Base-by-base conservation (phyloP, 2,888 invertebrate genomes). In the Hemicrepidius hirtus region DNA sequence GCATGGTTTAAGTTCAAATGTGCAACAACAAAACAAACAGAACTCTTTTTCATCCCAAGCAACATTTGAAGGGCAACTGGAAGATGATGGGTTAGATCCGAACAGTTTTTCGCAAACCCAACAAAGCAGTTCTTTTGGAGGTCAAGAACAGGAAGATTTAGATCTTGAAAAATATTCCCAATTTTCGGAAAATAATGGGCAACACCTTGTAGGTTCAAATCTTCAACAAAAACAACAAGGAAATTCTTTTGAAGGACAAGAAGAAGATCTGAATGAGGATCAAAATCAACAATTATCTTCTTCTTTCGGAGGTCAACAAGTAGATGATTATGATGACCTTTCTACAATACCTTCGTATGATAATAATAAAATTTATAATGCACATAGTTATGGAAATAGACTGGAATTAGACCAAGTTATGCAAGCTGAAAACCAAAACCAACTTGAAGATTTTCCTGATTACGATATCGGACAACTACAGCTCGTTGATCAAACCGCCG, bases 401-500 rank as follows among this genome's bases (percentile, higher is more conserved):
- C 3, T 28, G 18, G n/a, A 37, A n/a, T 40, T 53, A n/a, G 40
- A 53, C n/a, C 18, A 65, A 10, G 57, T 60, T 18, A 68, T 60
- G 6, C 13, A 46, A 49, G 49, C 57, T 1, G 68, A 60, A 59
- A 57, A 50, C 9, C 46, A 68, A 21, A 32, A 63, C 5, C 62
- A 62, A 16, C 53, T 50, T 40, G 64, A 50, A 53, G 57, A 72
- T 10, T 55, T 46, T 21, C 55, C 28, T n/a, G 40, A 63, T n/a
- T 57, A 44, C 24, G 63, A 62, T n/a, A n/a, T 40, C n/a, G 37
- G 55, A 10, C 16, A 44, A 7, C 6, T 44, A 9, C 44, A 44
- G 18, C 18, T 44, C 18, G 44, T 44, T 18, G 44, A 53, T 12
- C 57, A 57, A 57, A n/a, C 10, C 1, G 35, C 49, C 13, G 50